Conservation (phyloP, 2,113 vertebrate species). For the Physeter macrocephalus region DNA sequence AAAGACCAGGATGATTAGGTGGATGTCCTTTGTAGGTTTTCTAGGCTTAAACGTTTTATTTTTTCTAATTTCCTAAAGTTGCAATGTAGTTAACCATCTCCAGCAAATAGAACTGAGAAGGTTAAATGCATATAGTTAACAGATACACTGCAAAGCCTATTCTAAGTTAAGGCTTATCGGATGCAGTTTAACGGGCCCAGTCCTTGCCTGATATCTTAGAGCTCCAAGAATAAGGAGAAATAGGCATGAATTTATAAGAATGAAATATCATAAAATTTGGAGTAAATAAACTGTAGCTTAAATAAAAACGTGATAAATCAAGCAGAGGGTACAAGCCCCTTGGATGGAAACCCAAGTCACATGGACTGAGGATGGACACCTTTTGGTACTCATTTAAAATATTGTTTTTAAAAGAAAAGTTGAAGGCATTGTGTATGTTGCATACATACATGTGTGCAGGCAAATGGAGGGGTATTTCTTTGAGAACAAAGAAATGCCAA, state of each 20-base stretch:
- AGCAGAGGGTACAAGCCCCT: not conserved
- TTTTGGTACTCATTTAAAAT: constrained; percentile 25
- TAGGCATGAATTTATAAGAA: constrained; percentile 34
- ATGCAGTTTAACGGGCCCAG: constrained; percentile 40
- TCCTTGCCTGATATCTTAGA: constrained; percentile 15
- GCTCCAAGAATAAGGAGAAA: constrained; percentile 36
- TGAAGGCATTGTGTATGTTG: not conserved
- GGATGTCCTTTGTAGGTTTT: not conserved
- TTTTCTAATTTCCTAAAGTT: constrained; percentile 27
- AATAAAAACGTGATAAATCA: not conserved
- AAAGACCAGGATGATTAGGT: not conserved
- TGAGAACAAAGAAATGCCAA: constrained; percentile 20
- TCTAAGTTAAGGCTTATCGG: constrained; percentile 55
- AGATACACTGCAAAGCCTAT: constrained; percentile 31
- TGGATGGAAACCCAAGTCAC: not conserved
- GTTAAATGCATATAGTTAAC: constrained; percentile 39
- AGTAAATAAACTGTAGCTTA: constrained; percentile 41
- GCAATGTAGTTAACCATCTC: constrained; percentile 3
- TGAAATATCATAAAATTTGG: constrained; percentile 16
- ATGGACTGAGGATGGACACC: not conserved
- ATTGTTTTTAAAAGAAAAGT: not conserved
- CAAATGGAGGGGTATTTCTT: not conserved
- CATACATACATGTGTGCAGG: not conserved
- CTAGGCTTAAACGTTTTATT: constrained; percentile 40
- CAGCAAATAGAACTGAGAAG: not conserved